A percentile compares a stretch with the other conserved stretches of the same genome.
Evolutionary conservation across 2,888 invertebrate species (phyloP).

Genomic region (Dicyrtomina minuta): DNA sequence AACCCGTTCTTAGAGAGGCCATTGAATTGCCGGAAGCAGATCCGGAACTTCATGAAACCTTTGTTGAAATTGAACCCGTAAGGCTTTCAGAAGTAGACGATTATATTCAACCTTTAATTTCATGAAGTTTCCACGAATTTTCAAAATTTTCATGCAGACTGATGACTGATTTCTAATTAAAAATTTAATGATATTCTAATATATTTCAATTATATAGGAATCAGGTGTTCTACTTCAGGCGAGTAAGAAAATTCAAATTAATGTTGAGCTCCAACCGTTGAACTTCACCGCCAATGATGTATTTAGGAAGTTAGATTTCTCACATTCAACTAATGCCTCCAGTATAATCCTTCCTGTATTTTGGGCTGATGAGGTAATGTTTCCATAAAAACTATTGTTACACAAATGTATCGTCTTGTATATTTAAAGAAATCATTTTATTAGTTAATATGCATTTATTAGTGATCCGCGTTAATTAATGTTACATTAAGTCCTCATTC

Average conservation of each 20-base stretch:
- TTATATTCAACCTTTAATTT: no score
- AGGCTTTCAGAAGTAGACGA: not conserved
- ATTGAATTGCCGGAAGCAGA: slow-evolving; percentile 25
- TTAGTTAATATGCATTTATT: no score
- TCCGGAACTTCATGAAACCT: slow-evolving; percentile 33
- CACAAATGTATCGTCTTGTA: no score
- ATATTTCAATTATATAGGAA: slow-evolving; percentile 20
- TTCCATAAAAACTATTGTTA: not conserved
- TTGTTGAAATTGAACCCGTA: slow-evolving; percentile 45
- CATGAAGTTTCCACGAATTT: not conserved
- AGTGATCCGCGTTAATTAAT: no score
- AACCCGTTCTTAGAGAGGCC: slow-evolving; percentile 11
- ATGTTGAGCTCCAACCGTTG: slow-evolving; percentile 38
- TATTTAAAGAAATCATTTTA: no score
- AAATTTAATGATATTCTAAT: no score
- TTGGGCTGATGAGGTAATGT: slow-evolving; percentile 50
- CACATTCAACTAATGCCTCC: slow-evolving; percentile 12
- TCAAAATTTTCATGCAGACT: not conserved
- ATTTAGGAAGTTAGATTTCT: slow-evolving; percentile 13
- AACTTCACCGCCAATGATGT: no score
- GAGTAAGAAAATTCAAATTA: slow-evolving; percentile 41
- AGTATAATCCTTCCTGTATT: slow-evolving; percentile 45
- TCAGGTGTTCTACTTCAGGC: slow-evolving; percentile 35
- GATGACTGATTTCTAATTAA: no score
- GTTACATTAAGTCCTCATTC: no score